phyloP scores from a whole-genome alignment of 2,888 invertebrate species.

The Drosophila infuscata region DNA sequence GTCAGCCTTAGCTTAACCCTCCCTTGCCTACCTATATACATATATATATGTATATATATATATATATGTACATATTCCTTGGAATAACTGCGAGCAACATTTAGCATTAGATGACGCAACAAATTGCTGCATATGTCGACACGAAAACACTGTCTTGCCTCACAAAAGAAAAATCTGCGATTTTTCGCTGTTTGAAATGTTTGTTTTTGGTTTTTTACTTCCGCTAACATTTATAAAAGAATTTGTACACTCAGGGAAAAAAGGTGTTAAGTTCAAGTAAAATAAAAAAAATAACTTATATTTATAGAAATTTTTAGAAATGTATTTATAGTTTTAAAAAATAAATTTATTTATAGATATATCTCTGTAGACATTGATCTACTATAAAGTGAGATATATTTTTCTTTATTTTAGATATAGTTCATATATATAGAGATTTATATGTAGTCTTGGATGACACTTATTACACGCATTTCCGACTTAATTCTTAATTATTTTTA shows the following conservation, averaged over 20 bases:
- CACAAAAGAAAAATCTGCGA: constrained; percentile 18
- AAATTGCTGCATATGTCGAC: constrained; percentile 69
- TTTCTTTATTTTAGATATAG: not conserved
- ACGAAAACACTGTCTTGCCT: constrained; percentile 56
- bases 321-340: not conserved
- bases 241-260: constrained; percentile 14
- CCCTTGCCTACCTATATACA: not conserved
- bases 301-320: not conserved
- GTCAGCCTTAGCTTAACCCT: constrained; percentile 5
- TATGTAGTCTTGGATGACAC: not conserved
- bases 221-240: constrained; percentile 50
- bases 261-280: not conserved
- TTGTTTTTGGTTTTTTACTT: constrained; percentile 3
- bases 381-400: not conserved
- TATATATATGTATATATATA: not conserved
- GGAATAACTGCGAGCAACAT: constrained; percentile 43
- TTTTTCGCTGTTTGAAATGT: constrained; percentile 33
- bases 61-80: constrained; percentile 1
- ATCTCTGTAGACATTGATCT: too few species aligned
- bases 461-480: not conserved
- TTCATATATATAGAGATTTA: not conserved
- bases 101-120: constrained; percentile 76
- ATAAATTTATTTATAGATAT: not conserved
- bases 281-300: not conserved
- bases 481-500: too few species aligned